Evolutionary conservation across 2,797 vertebrate genomes (phyloP).

Genomic region (Enteromius viviparus): DNA sequence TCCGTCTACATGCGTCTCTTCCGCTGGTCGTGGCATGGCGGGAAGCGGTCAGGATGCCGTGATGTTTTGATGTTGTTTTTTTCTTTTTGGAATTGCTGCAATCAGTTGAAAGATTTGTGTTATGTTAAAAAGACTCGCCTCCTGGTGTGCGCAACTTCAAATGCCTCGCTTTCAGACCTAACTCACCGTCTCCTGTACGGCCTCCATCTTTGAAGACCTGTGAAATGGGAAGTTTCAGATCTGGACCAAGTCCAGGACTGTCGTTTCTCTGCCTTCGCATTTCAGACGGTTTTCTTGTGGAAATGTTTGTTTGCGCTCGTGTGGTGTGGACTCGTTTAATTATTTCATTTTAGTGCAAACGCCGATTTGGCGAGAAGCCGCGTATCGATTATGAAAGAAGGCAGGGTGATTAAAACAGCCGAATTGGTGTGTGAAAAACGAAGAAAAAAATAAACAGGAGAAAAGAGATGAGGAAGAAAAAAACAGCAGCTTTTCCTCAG

Average conservation of each 20-base stretch:
- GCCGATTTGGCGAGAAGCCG: constrained; percentile 19
- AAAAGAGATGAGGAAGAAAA: constrained; percentile 38
- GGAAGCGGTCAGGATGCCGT: background rate
- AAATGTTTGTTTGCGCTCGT: constrained; percentile 50
- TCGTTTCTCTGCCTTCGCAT: constrained; percentile 38
- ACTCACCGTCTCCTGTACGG: constrained; percentile 41
- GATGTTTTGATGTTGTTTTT: background rate
- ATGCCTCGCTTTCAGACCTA: constrained; percentile 29
- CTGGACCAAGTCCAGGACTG: constrained; percentile 47
- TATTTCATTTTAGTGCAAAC: constrained; percentile 27
- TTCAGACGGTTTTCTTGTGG: constrained; percentile 30
- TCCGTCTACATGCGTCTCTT: background rate
- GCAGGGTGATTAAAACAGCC: constrained; percentile 48
- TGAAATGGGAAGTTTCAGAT: constrained; percentile 54
- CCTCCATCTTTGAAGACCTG: constrained; percentile 52
- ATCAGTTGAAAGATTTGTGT: constrained; percentile 30
- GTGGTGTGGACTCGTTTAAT: constrained; percentile 26
- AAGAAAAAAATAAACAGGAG: constrained; percentile 43
- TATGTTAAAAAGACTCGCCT: constrained; percentile 31
- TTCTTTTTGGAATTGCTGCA: background rate
- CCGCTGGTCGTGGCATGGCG: background rate
- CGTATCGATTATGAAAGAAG: constrained; percentile 46
- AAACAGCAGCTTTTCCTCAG: constrained; percentile 68
- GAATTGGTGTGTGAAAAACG: constrained; percentile 27
- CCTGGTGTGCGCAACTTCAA: constrained; percentile 52